Conservation (phyloP, 1,140 invertebrate genomes). For the Drosophila suzukii region DNA sequence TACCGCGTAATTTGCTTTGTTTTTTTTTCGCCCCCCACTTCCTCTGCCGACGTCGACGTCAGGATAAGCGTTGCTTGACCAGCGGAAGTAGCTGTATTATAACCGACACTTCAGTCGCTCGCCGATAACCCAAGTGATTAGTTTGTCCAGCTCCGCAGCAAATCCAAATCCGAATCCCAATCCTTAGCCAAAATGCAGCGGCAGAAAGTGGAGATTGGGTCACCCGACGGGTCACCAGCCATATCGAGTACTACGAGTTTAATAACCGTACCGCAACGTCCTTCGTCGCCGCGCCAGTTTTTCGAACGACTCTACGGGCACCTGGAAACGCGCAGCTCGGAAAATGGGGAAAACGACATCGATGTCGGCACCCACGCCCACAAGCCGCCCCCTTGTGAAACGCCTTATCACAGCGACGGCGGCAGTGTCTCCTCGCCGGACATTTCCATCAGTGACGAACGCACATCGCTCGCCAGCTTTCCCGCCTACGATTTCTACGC, state of each 20-base stretch:
- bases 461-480: slow-evolving; percentile 41
- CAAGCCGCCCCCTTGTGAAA: slow-evolving; percentile 53
- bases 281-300: slow-evolving; percentile 86
- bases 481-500: slow-evolving; percentile 59
- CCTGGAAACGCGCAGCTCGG: slow-evolving; percentile 80
- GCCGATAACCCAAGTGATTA: slow-evolving; percentile 67
- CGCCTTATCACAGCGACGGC: slow-evolving; percentile 76
- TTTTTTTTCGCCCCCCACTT: slow-evolving; percentile 16
- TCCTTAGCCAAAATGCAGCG: slow-evolving; percentile 39
- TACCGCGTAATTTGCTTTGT: slow-evolving; percentile 51
- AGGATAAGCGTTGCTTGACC: slow-evolving; percentile 65
- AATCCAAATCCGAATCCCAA: slow-evolving; percentile 2
- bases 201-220: slow-evolving; percentile 21
- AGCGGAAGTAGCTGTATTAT: slow-evolving; percentile 55
- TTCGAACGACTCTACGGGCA: slow-evolving; percentile 86
- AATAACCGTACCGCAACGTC: slow-evolving; percentile 66
- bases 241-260: slow-evolving; percentile 9
- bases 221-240: slow-evolving; percentile 3
- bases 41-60: slow-evolving; percentile 17
- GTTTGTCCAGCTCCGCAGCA: slow-evolving; percentile 37
- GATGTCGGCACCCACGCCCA: slow-evolving; percentile 59
- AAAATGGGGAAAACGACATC: slow-evolving; percentile 71
- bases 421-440: slow-evolving; percentile 77
- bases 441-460: slow-evolving; percentile 79
- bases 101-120: slow-evolving; percentile 54